These are phyloP conservation scores for Lasioglossum zephyrum DNA, from an alignment of 2,888 invertebrate genomes.

Conservation along the genomic window DNA sequence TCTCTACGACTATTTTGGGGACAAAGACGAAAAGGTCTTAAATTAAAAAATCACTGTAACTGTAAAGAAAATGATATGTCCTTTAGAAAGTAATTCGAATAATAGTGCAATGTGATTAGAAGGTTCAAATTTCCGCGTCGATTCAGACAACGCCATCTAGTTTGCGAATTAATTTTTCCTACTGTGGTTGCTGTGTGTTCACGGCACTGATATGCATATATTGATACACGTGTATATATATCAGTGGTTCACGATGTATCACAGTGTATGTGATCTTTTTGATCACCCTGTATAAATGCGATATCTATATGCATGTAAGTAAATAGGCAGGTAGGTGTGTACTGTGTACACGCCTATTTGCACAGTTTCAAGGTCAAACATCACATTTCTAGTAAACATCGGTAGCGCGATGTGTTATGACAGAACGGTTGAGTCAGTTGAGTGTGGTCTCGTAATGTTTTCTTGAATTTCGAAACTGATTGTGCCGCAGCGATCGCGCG, in stretches of 20 bases:
- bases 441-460: slow-evolving; percentile 8
- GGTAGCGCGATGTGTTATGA: slow-evolving; percentile 10
- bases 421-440: neutral
- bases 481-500: slow-evolving; percentile 1
- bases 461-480: slow-evolving; percentile 42
- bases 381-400: slow-evolving; percentile 20
- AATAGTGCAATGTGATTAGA: neutral
- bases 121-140: neutral
- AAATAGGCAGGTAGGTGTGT: neutral
- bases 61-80: too few species aligned
- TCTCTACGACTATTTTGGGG: too few species aligned
- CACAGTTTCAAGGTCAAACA: slow-evolving; percentile 47
- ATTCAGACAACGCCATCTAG: neutral
- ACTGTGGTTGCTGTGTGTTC: too few species aligned
- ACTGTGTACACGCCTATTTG: neutral
- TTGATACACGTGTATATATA: too few species aligned
- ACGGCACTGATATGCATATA: too few species aligned
- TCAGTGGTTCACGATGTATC: too few species aligned
- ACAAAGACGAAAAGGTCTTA: too few species aligned
- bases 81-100: neutral
- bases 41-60: too few species aligned
- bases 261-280: neutral
- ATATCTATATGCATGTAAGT: neutral
- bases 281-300: neutral
- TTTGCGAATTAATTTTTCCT: neutral